A percentile compares a stretch with the other conserved stretches of the same genome.
Conservation (phyloP, 2,797 vertebrate genomes). For the Triplophysa yarkandensis region DNA sequence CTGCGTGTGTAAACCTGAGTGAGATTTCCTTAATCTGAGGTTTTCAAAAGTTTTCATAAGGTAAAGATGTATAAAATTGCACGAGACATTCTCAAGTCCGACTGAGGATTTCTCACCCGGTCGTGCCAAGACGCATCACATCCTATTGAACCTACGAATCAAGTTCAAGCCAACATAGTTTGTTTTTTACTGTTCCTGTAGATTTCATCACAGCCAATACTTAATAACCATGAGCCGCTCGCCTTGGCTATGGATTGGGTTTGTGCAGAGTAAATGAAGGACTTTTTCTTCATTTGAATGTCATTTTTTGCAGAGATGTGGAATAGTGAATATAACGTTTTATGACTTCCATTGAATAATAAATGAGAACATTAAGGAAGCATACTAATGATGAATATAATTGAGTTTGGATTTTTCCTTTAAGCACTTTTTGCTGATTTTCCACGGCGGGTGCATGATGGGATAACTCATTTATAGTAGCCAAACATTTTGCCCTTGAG, state of each 20-base stretch:
- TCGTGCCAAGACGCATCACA: too few relatives aligned
- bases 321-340: constrained; percentile 52
- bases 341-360: constrained; percentile 58
- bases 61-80: background rate
- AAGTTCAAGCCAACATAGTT: constrained; percentile 68
- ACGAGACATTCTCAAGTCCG: background rate
- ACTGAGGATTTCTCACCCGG: too few relatives aligned
- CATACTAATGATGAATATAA: constrained; percentile 65
- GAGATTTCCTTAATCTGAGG: constrained; percentile 44
- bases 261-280: constrained; percentile 70
- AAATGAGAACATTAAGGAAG: constrained; percentile 65
- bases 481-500: constrained; percentile 55
- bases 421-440: constrained; percentile 50
- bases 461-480: constrained; percentile 45
- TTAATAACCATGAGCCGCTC: constrained; percentile 73
- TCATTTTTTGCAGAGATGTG: constrained; percentile 65
- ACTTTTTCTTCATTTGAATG: constrained; percentile 68
- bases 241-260: constrained; percentile 67
- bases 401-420: constrained; percentile 61
- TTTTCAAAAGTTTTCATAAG: constrained; percentile 19
- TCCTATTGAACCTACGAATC: constrained; percentile 63
- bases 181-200: constrained; percentile 74
- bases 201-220: constrained; percentile 77
- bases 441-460: constrained; percentile 39
- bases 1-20: constrained; percentile 37